Conservation (phyloP, 2,888 invertebrate species). For the Dasypogon diadema region DNA sequence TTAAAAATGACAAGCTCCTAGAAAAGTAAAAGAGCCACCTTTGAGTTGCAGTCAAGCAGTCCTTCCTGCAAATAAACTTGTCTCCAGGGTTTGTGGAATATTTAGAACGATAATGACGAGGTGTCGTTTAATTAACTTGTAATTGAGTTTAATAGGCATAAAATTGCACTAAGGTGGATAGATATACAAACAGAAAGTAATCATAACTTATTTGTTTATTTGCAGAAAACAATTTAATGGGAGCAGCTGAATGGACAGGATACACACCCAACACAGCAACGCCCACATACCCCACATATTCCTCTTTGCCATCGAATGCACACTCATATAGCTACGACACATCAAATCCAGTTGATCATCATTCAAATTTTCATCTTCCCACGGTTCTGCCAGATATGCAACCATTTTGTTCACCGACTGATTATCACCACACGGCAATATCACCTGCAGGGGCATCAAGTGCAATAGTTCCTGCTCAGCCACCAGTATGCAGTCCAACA, state of each 20-base stretch:
- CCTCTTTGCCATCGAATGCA: conserved; percentile 70
- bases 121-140: conserved; percentile 47
- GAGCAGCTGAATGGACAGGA: conserved; percentile 75
- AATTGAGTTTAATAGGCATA: conserved; percentile 26
- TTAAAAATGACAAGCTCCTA: no score
- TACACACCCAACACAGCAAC: conserved; percentile 70
- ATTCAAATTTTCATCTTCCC: conserved; percentile 72
- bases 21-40: no score
- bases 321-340: conserved; percentile 71
- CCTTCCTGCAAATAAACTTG: no score
- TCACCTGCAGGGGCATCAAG: conserved; percentile 61
- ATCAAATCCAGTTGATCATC: conserved; percentile 63
- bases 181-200: conserved; percentile 7
- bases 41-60: no score
- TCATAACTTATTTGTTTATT: conserved; percentile 53
- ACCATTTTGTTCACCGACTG: conserved; percentile 70
- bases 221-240: conserved; percentile 74
- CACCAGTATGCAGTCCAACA: conserved; percentile 62
- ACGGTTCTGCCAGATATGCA: conserved; percentile 73
- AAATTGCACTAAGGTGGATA: background rate
- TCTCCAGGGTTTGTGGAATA: no score
- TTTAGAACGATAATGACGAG: conserved; percentile 39
- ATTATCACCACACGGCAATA: conserved; percentile 64
- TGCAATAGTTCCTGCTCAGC: conserved; percentile 61
- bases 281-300: conserved; percentile 71